Conservation (phyloP, 2,888 invertebrate genomes). For the Nephrotoma guestfalica region DNA sequence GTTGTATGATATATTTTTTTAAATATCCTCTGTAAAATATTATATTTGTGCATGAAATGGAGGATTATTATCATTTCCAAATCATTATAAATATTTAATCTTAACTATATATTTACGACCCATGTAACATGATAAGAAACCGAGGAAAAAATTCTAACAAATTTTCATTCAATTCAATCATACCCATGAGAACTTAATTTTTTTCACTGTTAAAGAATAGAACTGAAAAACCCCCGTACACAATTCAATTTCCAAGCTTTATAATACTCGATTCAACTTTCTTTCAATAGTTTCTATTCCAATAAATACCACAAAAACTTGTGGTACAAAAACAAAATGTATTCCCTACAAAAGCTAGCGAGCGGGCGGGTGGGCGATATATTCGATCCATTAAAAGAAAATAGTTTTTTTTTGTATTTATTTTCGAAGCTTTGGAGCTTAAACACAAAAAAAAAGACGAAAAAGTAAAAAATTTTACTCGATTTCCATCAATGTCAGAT, state of each 20-base stretch:
- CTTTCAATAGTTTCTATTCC: neutral
- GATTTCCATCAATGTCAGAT: neutral
- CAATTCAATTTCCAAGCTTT: neutral
- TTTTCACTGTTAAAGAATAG: neutral
- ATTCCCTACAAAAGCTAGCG: neutral
- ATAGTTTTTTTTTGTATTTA: neutral
- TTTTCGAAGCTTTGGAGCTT: neutral
- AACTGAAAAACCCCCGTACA: neutral
- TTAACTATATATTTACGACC: no score
- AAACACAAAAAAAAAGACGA: neutral
- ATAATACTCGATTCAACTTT: neutral
- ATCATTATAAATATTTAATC: no score
- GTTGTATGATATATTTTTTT: no score
- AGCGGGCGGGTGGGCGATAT: neutral
- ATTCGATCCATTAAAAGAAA: neutral
- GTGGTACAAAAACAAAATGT: neutral
- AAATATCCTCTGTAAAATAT: no score
- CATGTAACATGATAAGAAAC: no score
- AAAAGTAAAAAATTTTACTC: neutral
- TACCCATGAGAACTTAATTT: neutral
- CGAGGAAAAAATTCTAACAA: neutral
- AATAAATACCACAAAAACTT: neutral
- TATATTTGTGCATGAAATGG: no score
- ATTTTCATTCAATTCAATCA: neutral
- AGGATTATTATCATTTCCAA: no score